Evolutionary conservation across 2,888 invertebrate species (phyloP), one percentile per base, ranked within the genome.

Genomic region (Pammene aurita): DNA sequence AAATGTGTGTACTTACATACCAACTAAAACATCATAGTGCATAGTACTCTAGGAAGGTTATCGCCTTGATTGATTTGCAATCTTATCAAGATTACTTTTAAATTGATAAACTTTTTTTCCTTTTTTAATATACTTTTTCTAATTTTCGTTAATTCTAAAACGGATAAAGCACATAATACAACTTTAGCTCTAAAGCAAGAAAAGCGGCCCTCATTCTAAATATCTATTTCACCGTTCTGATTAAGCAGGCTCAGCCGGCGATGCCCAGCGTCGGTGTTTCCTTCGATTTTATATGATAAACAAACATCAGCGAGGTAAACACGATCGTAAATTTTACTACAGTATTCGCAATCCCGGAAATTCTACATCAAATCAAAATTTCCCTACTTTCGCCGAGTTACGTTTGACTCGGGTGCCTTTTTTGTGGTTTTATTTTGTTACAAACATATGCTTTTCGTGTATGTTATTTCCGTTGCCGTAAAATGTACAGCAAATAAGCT

Each of bases 281-380:
- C 84, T 86, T 84, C 84, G 84, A 87, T 86, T 86, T 84, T 81
- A 80, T 82, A 84, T 83, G 85, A 86, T 88, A 88, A 89, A 90
- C 89, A 90, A 89, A 88, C 88, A 85, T 83, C 78, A 78, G 81
- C 79, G 85, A 85, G 81, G 87, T 87, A 89, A 90, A 90, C 88
- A 89, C 71, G 81, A 75, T 87, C 87, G 86, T 89, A 86, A 89
- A 89, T 89, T 87, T 88, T 85, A 88, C 82, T 84, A 83, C 77
- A 80, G 75, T 77, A 80, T 80, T 78, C 83, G 77, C 76, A 79
- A 80, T 82, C 82, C 80, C 80, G 84, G 84, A 84, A 83, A 84
- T 82, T 83, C 80, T 80, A 80, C 74, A 81, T 81, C 82, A 82
- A 86, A 88, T 86, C 84, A 83, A 84, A 83, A 82, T 84, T 84